Evolutionary conservation across 2,888 invertebrate genomes (phyloP), one percentile per base, ranked within the genome.

Genomic region (Trachelus troglodyta): DNA sequence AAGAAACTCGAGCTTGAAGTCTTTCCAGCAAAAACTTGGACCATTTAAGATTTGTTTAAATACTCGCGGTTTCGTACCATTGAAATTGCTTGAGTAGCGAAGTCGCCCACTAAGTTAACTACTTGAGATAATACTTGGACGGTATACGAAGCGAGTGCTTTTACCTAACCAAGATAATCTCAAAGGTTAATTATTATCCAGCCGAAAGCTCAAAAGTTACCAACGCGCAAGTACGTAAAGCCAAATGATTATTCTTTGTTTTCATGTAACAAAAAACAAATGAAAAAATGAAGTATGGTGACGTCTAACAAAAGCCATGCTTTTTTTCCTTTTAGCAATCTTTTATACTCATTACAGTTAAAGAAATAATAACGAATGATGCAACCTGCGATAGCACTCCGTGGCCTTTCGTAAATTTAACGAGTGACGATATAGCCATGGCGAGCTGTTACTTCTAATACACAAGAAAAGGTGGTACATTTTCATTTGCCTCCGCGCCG

Each of bases 401-500:
- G 23, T 56, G 23, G 23, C 23, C 56, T 56, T 56, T 56, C 56
- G 75, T 79, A 81, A 84, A 82, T 83, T 84, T 82, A 76, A 71
- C 35, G 79, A 79, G 78, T 77, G 79, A 75, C 76, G 74, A 75
- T 82, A 11, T 77, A 79, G 69, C 75, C 76, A 74, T 75, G 75
- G 40, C 69, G 77, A 78, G 80, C 83, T 81, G 82, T 85, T 83
- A 85, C 80, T 87, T 83, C 84, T 85, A 86, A 87, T 87, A 81
- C 83, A n/a, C 75, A 33, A 75, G 77, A 75, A 78, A 79, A 77
- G 79, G 78, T 81, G 81, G 82, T 87, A 83, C 76, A 81, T 87
- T 85, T 84, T 83, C 83, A 84, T 84, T 82, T 80, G 80, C 82
- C 82, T 79, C 74, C 75, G 33, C 37, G 69, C 74, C 79, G 15